Evolutionary conservation across 2,888 invertebrate species (phyloP), one percentile per base, ranked within the genome.

Genomic region (Aelia acuminata): DNA sequence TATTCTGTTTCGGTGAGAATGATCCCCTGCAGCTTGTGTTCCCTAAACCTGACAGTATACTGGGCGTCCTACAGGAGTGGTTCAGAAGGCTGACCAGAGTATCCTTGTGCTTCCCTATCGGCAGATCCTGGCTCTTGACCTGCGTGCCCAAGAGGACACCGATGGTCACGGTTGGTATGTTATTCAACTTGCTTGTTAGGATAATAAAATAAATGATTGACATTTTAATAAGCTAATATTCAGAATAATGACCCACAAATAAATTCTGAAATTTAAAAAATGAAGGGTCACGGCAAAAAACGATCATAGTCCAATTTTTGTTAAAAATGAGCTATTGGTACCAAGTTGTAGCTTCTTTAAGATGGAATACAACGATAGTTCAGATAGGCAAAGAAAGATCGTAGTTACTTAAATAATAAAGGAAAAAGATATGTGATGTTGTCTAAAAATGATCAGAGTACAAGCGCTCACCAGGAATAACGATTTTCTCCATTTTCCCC

Each of bases 1-100:
- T 97, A 0, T 95, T 97, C 91, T 96, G 96, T 0, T 98, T 98
- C 92, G 98, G 98, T 0, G 98, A 98, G 92, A 96, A 96, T 0
- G 97, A 98, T 91, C 93, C 97, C 13, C 98, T 95, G 92, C 94
- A 95, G 90, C 97, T 98, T 90, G 92, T 96, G 0, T 92, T 93
- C n/a, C 96, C 96, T 92, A 95, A 96, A 0, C 94, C 95, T 88
- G 95, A 96, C 70, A 96, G 97, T 1, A 91, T 93, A 10, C 90
- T 97, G 18, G 93, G 96, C 26, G 93, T 92, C 22, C 91, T 95
- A 57, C 98, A 98, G 92, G 94, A 96, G 90, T 93, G 92, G 86
- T 92, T 97, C 1, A 95, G 95, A 87, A 93, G 94, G 90, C 87
- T 93, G 13, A 94, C 96, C 0, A 96, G 96, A 7, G 93, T 97